Conservation (phyloP, 2,888 invertebrate genomes). For the Nemotelus nigrinus region DNA sequence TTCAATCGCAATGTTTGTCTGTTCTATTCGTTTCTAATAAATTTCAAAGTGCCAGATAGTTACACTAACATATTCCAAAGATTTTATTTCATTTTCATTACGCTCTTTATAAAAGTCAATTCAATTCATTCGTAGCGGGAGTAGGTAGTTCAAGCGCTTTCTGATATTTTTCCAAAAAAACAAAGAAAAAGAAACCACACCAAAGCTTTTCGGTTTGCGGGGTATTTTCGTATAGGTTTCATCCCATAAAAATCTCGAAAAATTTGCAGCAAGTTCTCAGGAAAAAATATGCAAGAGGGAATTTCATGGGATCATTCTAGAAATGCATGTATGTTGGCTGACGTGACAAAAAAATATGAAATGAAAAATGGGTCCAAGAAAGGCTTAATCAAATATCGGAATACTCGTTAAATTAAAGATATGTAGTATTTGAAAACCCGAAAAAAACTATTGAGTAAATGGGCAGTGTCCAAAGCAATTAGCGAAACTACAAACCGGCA, state of each 20-base stretch:
- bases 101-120: not conserved
- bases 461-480: no score
- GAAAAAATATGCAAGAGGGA: not conserved
- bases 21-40: not conserved
- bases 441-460: no score
- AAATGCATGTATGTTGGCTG: not conserved
- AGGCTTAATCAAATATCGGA: no score
- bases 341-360: no score
- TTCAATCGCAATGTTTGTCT: not conserved
- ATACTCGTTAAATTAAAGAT: no score
- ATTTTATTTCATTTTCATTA: constrained; percentile 20
- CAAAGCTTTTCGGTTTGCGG: constrained; percentile 23
- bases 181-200: constrained; percentile 11
- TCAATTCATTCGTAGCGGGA: not conserved
- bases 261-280: constrained; percentile 27
- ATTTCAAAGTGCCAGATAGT: not conserved
- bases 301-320: constrained; percentile 28
- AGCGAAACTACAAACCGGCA: no score
- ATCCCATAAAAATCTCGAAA: constrained; percentile 4
- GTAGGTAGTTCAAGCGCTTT: constrained; percentile 28
- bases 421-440: no score
- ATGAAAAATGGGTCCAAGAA: no score
- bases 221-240: constrained; percentile 8
- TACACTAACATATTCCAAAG: constrained; percentile 17
- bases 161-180: no score